A percentile compares a stretch with the other conserved stretches of the same genome.
Evolutionary conservation across 2,113 vertebrate species (phyloP).

Genomic region (Leucosticte australis): DNA sequence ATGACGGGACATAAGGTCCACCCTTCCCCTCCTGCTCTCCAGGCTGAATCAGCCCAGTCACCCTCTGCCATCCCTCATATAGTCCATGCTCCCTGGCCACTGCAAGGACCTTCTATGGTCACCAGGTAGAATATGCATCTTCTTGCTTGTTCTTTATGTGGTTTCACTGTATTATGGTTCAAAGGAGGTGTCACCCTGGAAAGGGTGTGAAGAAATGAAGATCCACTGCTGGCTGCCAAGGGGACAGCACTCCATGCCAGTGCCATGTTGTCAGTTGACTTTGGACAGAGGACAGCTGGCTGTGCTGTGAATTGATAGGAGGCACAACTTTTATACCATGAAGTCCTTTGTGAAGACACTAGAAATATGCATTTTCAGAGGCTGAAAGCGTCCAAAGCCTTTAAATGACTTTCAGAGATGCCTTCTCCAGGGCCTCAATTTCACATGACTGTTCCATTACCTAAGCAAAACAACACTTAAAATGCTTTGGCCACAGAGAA

Average conservation of each 20-base stretch:
- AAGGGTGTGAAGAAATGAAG: background rate
- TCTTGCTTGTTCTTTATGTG: background rate
- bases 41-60: background rate
- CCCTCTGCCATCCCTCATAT: background rate
- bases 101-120: background rate
- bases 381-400: background rate
- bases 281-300: background rate
- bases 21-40: background rate
- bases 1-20: background rate
- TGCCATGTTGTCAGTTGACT: background rate
- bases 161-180: background rate
- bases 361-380: background rate
- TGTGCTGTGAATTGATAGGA: background rate
- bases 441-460: background rate
- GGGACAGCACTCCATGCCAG: background rate
- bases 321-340: background rate
- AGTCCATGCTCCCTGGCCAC: fast-evolving
- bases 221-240: background rate
- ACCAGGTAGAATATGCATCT: background rate
- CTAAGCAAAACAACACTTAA: background rate
- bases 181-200: background rate
- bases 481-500: background rate
- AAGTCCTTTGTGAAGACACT: background rate
- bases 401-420: background rate
- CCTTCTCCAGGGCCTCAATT: background rate